Base-by-base conservation (phyloP, 2,888 invertebrate species). In the Drosophila quinaria region DNA sequence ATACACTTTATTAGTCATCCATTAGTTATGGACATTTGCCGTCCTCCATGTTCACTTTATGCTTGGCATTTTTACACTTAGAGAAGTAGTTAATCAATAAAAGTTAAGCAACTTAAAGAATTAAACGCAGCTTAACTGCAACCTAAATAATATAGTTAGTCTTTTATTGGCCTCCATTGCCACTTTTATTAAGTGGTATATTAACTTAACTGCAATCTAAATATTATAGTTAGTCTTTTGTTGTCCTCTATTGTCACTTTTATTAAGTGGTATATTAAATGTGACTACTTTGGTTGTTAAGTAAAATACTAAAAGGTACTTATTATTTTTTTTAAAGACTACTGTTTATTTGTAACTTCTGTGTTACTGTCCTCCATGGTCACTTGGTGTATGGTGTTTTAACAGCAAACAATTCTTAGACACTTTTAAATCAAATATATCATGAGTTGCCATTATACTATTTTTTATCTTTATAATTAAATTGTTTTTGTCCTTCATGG, bases 201-300 rank as follows among this genome's bases (percentile, higher is more conserved):
- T 29, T 0, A 37, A 1, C 2, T n/a, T 0, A 25, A 0, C 9
- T 46, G 2, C n/a, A 22, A 1, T 11, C 29, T 22, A 11, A 35
- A 31, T 11, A 10, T 2, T 4, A 13, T 10, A 29, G 19, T 29
- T 22, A 9, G 6, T 1, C 1, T 4, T 46, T 42, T 22, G 11
- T 11, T 42, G 41, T 31, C 11, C 50, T 60, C 41, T 41, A 42
- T 50, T 31, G 19, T 50, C 50, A 59, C 17, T 29, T 9, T 6
- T 59, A n/a, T n/a, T n/a, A 11, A 3, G 1, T 2, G 3, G 2
- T 5, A 17, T 17, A 17, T 29, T 0, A 37, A 1, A 10, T 52
- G 13, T 39, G 8, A 5, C 46, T 13, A 61, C 39, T 39, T 39
- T 3, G n/a, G 8, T 9, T 17, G 3, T 17, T 19, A 42, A 11